Conservation (phyloP, 2,888 invertebrate genomes). For the Oeneis ivallda region DNA sequence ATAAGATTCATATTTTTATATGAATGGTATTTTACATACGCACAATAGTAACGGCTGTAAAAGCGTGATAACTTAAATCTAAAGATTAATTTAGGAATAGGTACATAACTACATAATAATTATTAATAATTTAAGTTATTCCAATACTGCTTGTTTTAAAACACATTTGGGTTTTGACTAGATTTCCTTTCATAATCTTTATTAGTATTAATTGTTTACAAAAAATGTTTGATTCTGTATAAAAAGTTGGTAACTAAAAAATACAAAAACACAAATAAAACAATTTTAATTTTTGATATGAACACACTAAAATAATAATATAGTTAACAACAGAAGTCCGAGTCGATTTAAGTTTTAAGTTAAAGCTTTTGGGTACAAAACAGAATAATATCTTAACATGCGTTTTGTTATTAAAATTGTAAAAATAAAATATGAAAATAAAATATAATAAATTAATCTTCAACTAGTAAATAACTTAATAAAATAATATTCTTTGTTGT, state of each 20-base stretch:
- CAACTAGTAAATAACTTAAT: slow-evolving; percentile 40
- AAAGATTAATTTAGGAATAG: slow-evolving; percentile 13
- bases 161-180: slow-evolving; percentile 18
- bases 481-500: slow-evolving; percentile 37
- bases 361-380: neutral
- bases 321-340: no score
- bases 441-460: slow-evolving; percentile 9
- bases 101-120: neutral
- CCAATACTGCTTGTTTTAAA: slow-evolving; percentile 16
- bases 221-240: neutral
- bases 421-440: slow-evolving; percentile 24
- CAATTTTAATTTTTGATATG: neutral
- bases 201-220: neutral
- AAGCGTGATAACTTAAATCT: slow-evolving; percentile 12
- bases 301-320: neutral
- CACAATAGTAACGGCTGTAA: no score
- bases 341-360: neutral
- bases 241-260: neutral
- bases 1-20: no score
- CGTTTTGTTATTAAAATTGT: slow-evolving; percentile 12
- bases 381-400: neutral
- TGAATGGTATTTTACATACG: no score
- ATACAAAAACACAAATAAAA: neutral
- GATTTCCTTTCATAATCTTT: slow-evolving; percentile 4
- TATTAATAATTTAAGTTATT: neutral